These are phyloP conservation scores for Folsomia candida DNA, from an alignment of 2,888 invertebrate species.

Conservation along the genomic window DNA sequence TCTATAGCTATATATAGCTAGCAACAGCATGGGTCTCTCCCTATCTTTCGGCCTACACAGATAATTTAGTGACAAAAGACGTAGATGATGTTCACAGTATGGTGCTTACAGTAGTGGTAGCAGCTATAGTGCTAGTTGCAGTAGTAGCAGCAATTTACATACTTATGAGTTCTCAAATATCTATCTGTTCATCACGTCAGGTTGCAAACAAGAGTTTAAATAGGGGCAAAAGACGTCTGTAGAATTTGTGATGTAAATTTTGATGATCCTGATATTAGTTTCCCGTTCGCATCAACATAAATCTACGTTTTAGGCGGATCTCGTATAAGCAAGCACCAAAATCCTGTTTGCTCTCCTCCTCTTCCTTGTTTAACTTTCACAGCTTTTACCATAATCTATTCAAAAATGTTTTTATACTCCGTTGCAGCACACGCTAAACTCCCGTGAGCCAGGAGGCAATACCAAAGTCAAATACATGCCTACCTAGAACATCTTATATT, in stretches of 20 bases:
- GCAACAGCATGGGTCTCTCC: neutral
- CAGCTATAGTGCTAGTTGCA: neutral
- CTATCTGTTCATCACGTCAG: neutral
- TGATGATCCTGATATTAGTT: neutral
- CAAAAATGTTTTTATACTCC: neutral
- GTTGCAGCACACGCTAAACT: neutral
- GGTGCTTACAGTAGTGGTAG: too few relatives aligned
- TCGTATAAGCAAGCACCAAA: neutral
- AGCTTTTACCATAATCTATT: neutral
- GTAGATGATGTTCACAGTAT: too few relatives aligned
- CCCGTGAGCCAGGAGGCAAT: too few relatives aligned
- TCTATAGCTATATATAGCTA: neutral
- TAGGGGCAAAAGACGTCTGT: neutral
- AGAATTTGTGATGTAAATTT: neutral
- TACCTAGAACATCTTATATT: too few relatives aligned
- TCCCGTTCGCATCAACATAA: neutral
- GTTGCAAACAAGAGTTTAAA: neutral
- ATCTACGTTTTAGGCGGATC: neutral
- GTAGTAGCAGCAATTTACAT: neutral
- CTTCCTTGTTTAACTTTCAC: neutral
- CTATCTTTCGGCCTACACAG: neutral
- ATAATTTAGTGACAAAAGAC: neutral
- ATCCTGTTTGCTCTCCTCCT: neutral
- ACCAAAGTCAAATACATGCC: too few relatives aligned
- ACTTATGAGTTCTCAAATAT: neutral